A percentile compares a stretch with the other conserved stretches of the same genome.
phyloP scores from a whole-genome alignment of 2,113 vertebrate species.

The Sitta europaea region DNA sequence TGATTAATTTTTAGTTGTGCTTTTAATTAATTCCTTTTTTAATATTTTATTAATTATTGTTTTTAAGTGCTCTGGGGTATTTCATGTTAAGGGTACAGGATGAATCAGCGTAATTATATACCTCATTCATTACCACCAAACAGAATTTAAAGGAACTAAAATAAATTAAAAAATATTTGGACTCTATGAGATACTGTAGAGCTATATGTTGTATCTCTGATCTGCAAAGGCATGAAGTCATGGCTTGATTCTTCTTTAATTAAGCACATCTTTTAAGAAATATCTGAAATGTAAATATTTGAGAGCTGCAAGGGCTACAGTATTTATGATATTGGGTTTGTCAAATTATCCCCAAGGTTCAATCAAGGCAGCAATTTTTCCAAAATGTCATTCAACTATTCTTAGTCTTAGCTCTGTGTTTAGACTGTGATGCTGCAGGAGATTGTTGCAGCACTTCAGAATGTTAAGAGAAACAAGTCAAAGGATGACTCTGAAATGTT shows the following conservation, averaged over 20 bases:
- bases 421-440: background rate
- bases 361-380: background rate
- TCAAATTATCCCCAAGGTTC: background rate
- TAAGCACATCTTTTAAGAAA: background rate
- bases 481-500: background rate
- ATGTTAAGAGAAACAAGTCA: background rate
- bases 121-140: background rate
- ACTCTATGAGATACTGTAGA: background rate
- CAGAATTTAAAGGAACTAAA: background rate
- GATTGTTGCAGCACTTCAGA: background rate
- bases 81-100: background rate
- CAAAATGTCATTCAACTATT: background rate
- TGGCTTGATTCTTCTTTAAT: background rate
- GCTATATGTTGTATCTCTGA: background rate
- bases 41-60: background rate
- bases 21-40: background rate
- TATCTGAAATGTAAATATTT: slow-evolving; percentile 4
- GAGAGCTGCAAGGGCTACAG: background rate
- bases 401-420: background rate
- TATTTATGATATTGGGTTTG: background rate
- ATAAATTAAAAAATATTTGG: background rate
- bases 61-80: background rate
- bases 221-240: background rate
- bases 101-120: background rate
- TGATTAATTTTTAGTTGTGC: background rate